Evolutionary conservation across 2,113 vertebrate genomes (phyloP).

Genomic region (Percina caprodes): DNA sequence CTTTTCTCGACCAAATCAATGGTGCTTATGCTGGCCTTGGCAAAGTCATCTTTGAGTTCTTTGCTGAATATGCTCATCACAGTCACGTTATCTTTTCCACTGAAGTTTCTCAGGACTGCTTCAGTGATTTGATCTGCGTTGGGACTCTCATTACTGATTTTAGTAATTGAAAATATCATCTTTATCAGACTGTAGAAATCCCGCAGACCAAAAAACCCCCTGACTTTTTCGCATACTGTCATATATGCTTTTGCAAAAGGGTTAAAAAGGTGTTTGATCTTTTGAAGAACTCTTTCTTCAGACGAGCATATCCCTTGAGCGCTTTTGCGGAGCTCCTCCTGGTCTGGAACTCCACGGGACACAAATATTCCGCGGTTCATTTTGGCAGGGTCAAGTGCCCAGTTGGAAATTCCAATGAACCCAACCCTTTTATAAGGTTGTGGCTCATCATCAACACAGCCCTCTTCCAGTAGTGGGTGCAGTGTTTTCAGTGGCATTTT

Average conservation of each 20-base stretch:
- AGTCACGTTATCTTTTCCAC: slow-evolving; percentile 85
- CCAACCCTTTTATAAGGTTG: slow-evolving; percentile 91
- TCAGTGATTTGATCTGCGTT: slow-evolving; percentile 76
- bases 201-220: slow-evolving; percentile 91
- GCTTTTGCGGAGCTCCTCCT: slow-evolving; percentile 87
- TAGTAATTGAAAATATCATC: slow-evolving; percentile 88
- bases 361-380: slow-evolving; percentile 96
- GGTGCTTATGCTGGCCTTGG: slow-evolving; percentile 67
- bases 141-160: slow-evolving; percentile 59
- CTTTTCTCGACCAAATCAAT: slow-evolving; percentile 85
- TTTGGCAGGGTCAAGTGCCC: slow-evolving; percentile 94
- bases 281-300: slow-evolving; percentile 77
- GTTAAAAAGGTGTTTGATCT: slow-evolving; percentile 81
- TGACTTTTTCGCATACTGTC: slow-evolving; percentile 82
- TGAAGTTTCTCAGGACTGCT: slow-evolving; percentile 90
- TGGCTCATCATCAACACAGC: slow-evolving; percentile 90
- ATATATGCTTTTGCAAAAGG: slow-evolving; percentile 88
- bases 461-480: slow-evolving; percentile 92
- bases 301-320: slow-evolving; percentile 90
- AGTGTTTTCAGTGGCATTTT: slow-evolving; percentile 94
- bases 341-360: slow-evolving; percentile 85
- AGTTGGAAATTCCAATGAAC: slow-evolving; percentile 94
- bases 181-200: slow-evolving; percentile 96
- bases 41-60: slow-evolving; percentile 18
- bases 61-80: slow-evolving; percentile 83